Evolutionary conservation across 2,888 invertebrate species (phyloP), one percentile per base, ranked within the genome.

Genomic region (Metopia argyrocephala): DNA sequence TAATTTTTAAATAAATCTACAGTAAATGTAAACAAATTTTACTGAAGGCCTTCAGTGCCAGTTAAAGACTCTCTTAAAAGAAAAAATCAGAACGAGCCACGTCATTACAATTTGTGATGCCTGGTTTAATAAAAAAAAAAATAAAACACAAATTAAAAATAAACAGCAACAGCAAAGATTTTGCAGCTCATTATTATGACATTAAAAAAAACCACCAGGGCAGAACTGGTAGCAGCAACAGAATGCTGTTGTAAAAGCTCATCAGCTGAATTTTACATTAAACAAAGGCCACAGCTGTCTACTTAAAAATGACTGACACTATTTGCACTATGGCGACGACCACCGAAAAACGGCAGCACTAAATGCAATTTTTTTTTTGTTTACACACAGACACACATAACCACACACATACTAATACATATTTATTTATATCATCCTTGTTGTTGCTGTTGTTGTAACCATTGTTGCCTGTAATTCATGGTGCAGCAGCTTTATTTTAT

Each of bases 251-350:
- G 56, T 6, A 45, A 50, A 66, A 56, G 38, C 62, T 62, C 69
- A 71, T 25, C 74, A 70, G 69, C 75, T 75, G 74, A 68, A 74
- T 64, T 78, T 64, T 69, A 59, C 46, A 70, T 76, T 65, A 76
- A 81, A 48, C 69, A 48, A 64, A 81, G 81, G 81, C 81, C 81
- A 81, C 81, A 81, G 78, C 81, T 81, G 78, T 81, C 81, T 81
- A 78, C 76, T 81, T 78, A 74, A 69, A 31, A 31, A 31, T 38
- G 38, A 70, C 74, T 81, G 81, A 78, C 76, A 74, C 59, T 45
- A 59, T 18, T 68, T 74, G 50, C 69, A 38, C 61, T 31, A 56
- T 38, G 15, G 48, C 59, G n/a, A n/a, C n/a, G n/a, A 76, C 18
- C 45, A 38, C 28, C 65, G 21, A 59, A 65, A 45, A 5, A n/a